Conservation (phyloP, 2,113 vertebrate species). For the Brachyistius frenatus region DNA sequence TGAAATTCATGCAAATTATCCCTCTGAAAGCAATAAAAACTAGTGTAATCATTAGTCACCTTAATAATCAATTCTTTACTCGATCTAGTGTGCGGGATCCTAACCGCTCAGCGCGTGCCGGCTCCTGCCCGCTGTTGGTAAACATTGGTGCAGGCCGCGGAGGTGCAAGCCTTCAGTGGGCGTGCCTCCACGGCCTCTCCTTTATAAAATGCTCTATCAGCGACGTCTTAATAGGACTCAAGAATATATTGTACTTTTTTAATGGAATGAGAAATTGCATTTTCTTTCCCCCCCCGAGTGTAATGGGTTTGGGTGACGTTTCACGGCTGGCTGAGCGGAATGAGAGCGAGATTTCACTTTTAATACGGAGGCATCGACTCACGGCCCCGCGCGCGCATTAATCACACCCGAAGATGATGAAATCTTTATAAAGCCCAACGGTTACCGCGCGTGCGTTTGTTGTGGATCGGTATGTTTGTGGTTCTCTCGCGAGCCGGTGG, state of each 20-base stretch:
- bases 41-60: constrained; percentile 93
- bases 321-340: constrained; percentile 97
- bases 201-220: constrained; percentile 90
- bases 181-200: constrained; percentile 75
- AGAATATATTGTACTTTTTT: constrained; percentile 96
- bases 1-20: constrained; percentile 96
- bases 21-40: constrained; percentile 91
- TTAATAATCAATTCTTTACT: constrained; percentile 86
- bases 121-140: constrained; percentile 56
- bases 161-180: constrained; percentile 72
- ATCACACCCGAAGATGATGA: constrained; percentile 92
- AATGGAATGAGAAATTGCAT: constrained; percentile 99
- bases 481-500: constrained; percentile 10
- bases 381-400: constrained; percentile 92
- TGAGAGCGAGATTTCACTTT: constrained; percentile 96
- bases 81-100: constrained; percentile 17
- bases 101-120: constrained; percentile 79
- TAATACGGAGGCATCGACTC: constrained; percentile 94
- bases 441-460: constrained; percentile 6
- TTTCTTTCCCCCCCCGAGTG: constrained; percentile 90
- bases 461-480: not conserved
- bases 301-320: constrained; percentile 96
- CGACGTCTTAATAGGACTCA: constrained; percentile 97
- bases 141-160: constrained; percentile 69
- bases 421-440: constrained; percentile 90